Base-by-base conservation (phyloP, 2,888 invertebrate species). In the Odontocolon sp. region DNA sequence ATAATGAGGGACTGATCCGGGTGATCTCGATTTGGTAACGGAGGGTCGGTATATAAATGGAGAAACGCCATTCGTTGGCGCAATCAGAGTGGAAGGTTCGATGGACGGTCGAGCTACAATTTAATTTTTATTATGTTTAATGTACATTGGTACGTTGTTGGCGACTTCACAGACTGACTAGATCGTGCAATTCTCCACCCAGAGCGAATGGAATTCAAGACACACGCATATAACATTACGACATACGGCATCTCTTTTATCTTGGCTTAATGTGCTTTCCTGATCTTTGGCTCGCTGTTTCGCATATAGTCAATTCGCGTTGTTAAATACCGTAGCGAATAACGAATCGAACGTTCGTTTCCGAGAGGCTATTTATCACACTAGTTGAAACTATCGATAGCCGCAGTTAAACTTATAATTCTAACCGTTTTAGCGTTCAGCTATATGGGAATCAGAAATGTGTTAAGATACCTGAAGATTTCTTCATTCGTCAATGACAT, bases 1-100 rank as follows among this genome's bases (percentile, higher is more conserved):
- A 80, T 84, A 85, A 87, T 84, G 81, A 84, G 84, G 83, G 82
- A 83, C 80, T 80, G 85, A 85, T 86, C 82, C 80, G 78, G 52
- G 68, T 64, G 69, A 69, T 77, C 77, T 73, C 77, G 64, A 69
- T 77, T 77, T 69, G 72, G 72, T 69, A 77, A 77, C 54, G 77
- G 72, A 59, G n/a, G 56, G 45, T 69, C 61, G 52, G 52, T 16
- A 57, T 72, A 72, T n/a, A n/a, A n/a, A 69, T 59, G 50, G 52
- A 50, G 52, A n/a, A n/a, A n/a, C n/a, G 28, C 38, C 56, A 40
- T 18, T 9, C 45, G 63, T n/a, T 11, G 21, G 18, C 5, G 9
- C 40, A 9, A 42, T 31, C 33, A 26, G 38, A 16, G 40, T 57
- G 23, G 40, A 69, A 57, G 31, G 40, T 67, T 67, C 64, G 73